Base-by-base conservation (phyloP, 2,113 vertebrate species). In the Gobio gobio region DNA sequence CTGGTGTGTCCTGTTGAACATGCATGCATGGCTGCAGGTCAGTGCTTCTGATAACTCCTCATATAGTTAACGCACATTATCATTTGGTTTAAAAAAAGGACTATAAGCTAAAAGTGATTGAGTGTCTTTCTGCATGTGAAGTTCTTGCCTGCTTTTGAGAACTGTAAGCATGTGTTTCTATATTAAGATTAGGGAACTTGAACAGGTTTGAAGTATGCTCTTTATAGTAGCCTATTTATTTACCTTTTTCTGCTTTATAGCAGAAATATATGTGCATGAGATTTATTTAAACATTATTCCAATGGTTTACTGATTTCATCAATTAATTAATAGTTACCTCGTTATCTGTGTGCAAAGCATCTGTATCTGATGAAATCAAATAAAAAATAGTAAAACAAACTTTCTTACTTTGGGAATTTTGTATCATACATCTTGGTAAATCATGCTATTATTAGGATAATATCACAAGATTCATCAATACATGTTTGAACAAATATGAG, bases 1-100 rank as follows among this genome's bases (percentile, higher is more conserved):
- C 84, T 85, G 68, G 84, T 85, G 84, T 59, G 76, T 64, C 36
- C 40, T 79, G 33, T 58, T 54, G 76, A 45, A 12, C 75, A 68
- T 8, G 51, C 77, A n/a, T 84, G 54, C 78, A 80, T 79, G 51
- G 49, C 74, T 76, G 26, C 14, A 43, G 47, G 24, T 51, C 74
- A 75, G 22, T 12, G 70, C n/a, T 59, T 43, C 3, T 20, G 47
- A 33, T 29, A 29, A 75, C 66, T 70, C 73, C 43, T 26, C 0
- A 29, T 9, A 66, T 33, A 76, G 47, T 14, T 26, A 18, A 10
- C 49, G 14, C 14, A 77, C 26, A 10, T 5, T 22, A 40, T 43
- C 4, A 20, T 43, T 43, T 70, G 16, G 4, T 70, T 70, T 70
- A 12, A 10, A 20, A 68, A 68, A 10, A 20, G 9, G 33, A 22